These are phyloP conservation scores for Centruroides sculpturatus DNA, from an alignment of 1,140 invertebrate species.

Conservation along the genomic window DNA sequence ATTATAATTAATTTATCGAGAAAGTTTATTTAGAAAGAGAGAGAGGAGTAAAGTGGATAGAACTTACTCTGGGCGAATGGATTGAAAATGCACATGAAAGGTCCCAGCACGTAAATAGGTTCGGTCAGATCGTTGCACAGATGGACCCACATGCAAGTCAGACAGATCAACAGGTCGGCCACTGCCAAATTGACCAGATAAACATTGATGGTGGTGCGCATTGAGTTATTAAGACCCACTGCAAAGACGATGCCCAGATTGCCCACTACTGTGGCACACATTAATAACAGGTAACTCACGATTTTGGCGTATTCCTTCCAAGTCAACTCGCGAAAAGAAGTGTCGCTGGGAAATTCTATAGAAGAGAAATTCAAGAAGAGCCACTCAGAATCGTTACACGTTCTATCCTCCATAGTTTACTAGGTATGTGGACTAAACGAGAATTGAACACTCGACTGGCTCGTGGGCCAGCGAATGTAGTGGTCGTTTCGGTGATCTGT, in stretches of 20 bases:
- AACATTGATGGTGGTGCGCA: constrained; percentile 29
- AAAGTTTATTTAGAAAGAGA: no score
- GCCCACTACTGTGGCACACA: constrained; percentile 24
- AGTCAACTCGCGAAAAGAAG: no score
- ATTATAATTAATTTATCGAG: no score
- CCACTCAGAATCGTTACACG: no score
- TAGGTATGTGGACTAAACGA: no score
- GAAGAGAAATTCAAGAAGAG: no score
- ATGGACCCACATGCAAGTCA: constrained; percentile 36
- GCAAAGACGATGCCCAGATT: constrained; percentile 38
- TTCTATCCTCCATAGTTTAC: no score
- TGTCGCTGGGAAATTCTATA: no score
- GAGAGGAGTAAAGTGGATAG: no score
- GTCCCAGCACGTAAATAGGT: constrained; percentile 28
- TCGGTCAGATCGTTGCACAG: constrained; percentile 26
- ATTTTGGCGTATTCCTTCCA: neutral
- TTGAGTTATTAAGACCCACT: constrained; percentile 31
- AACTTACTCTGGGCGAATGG: constrained; percentile 36
- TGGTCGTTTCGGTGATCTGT: no score
- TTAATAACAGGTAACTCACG: neutral
- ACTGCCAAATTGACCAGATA: constrained; percentile 32
- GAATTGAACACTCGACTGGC: no score
- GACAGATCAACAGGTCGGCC: constrained; percentile 30
- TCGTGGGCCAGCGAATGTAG: no score
- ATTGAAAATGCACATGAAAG: constrained; percentile 36